These are phyloP conservation scores for Chironomus striatipennis DNA, from an alignment of 1,140 invertebrate genomes.

Conservation along the genomic window DNA sequence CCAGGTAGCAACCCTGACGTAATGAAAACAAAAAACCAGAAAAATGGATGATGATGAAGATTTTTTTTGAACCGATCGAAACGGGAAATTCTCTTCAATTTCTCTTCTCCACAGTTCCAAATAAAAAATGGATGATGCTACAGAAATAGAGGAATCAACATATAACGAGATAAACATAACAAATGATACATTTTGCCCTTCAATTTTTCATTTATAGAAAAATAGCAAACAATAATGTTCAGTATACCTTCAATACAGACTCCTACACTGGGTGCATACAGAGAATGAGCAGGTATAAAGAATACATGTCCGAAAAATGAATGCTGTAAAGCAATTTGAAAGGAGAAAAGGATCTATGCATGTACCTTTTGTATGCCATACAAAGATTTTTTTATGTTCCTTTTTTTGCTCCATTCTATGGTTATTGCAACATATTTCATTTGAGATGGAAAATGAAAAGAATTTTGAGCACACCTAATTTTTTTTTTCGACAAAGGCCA, in stretches of 20 bases:
- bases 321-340: slow-evolving; percentile 4
- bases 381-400: slow-evolving; percentile 13
- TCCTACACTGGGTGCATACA: neutral
- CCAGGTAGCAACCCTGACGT: no score
- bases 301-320: slow-evolving; percentile 7
- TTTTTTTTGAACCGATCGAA: neutral
- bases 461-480: no score
- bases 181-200: slow-evolving; percentile 18
- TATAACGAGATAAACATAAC: slow-evolving; percentile 23
- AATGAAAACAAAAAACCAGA: neutral
- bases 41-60: neutral
- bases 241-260: neutral
- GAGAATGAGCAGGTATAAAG: slow-evolving; percentile 4
- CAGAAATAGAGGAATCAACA: neutral
- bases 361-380: neutral
- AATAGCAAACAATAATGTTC: slow-evolving; percentile 9
- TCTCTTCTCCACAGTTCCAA: neutral
- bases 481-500: no score
- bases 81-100: neutral
- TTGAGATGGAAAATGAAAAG: neutral
- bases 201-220: neutral
- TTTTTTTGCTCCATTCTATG: neutral
- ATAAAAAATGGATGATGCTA: neutral
- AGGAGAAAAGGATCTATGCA: slow-evolving; percentile 1
- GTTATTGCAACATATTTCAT: slow-evolving; percentile 11